Conservation (phyloP, 2,888 invertebrate species). For the Arenicola marina region DNA sequence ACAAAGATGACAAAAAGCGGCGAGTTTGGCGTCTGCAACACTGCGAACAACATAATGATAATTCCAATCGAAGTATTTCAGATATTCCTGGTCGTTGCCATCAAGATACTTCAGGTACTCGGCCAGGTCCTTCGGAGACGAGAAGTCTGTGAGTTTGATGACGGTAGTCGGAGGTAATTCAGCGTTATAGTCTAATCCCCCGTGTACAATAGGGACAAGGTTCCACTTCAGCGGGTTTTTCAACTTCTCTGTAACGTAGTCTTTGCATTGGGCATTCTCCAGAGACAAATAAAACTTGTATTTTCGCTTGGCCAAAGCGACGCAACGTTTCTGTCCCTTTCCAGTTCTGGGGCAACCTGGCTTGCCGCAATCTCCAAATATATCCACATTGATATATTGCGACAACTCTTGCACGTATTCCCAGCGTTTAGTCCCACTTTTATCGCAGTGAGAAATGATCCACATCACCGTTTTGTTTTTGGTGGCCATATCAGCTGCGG, state of each 20-base stretch:
- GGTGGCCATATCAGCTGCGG: neutral
- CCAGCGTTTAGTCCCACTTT: neutral
- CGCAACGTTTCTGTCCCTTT: neutral
- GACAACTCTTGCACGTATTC: slow-evolving; percentile 1
- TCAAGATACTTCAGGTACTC: neutral
- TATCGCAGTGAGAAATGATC: neutral
- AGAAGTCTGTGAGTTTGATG: neutral
- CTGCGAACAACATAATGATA: neutral
- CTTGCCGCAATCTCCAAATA: slow-evolving; percentile 1
- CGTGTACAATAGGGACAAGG: neutral
- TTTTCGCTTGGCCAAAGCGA: neutral
- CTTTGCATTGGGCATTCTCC: neutral
- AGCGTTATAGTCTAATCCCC: neutral
- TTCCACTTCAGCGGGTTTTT: neutral
- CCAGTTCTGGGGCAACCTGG: neutral
- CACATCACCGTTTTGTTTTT: slow-evolving; percentile 3
- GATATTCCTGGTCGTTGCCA: neutral
- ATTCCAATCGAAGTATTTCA: neutral
- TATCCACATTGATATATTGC: slow-evolving; percentile 2
- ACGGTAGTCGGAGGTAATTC: neutral
- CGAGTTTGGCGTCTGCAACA: neutral
- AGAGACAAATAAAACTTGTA: slow-evolving; percentile 5
- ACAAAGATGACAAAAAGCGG: neutral
- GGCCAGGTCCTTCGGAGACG: neutral
- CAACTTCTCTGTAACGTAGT: slow-evolving; percentile 6